Evolutionary conservation across 2,113 vertebrate species (phyloP), one percentile per base, ranked within the genome.

Genomic region (Tretioscincus oriximinensis): DNA sequence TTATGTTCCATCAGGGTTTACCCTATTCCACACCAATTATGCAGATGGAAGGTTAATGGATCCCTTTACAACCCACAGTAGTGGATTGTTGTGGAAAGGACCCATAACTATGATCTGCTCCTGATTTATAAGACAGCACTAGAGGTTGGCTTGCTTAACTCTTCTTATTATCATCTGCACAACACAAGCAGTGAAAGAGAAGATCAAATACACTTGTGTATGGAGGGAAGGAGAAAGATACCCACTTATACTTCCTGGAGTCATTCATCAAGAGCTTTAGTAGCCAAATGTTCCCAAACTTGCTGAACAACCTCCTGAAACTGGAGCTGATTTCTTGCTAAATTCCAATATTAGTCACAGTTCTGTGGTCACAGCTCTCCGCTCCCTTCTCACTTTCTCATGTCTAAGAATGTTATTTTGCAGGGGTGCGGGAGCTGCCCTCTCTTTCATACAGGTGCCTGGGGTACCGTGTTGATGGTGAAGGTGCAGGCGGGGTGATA

Each of bases 341-440:
- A 98, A 98, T 98, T 98, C 97, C 97, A 89, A 86, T 96, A 97
- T 99, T 98, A 97, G 98, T 98, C 98, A 98, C 96, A 97, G 97
- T 94, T 93, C 93, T 94, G 94, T 85, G 83, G 93, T 93, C 90
- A 93, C 12, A 75, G 90, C 20, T 85, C 84, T 93, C 89, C 91
- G 75, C 80, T 88, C 85, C 79, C 84, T 92, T 91, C 90, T 88
- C 91, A 89, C 73, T 84, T 94, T 95, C 93, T 94, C 92, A 89
- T 90, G 91, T 82, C 84, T 90, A 41, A 92, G 93, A 89, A 87
- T 87, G 88, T 91, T 91, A 90, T 87, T 93, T 90, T 86, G 84
- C 85, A 69, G 72, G 77, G 78, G 84, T 21, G n/a, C n/a, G 24
- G 16, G 54, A 76, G 41, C 1, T 1, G 58, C 82, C 87, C 1